Base-by-base conservation (phyloP, 2,113 vertebrate species). In the Vulpes vulpes region DNA sequence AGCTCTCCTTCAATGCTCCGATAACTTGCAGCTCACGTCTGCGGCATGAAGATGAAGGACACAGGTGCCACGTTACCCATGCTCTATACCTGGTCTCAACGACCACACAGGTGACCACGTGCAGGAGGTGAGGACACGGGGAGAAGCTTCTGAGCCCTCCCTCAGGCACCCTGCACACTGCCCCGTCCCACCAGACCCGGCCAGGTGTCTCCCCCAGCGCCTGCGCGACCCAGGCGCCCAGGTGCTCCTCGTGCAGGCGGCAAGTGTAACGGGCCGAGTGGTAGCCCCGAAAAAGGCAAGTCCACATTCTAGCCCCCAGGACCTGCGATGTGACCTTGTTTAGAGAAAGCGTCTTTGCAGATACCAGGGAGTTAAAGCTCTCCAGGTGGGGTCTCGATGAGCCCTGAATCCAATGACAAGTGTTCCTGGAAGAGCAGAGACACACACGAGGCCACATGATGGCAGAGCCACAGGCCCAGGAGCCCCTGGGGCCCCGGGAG, bases 401-500 rank as follows among this genome's bases (percentile, higher is more conserved):
- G 43, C 35, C 51, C 53, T 71, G 32, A 60, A 25, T 30, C 65
- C 55, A 53, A 5, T 2, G 6, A 62, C 15, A 30, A 1, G 19
- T 17, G 17, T 19, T 67, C 55, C 53, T 32, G 23, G 74, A 19
- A 15, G 60, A 27, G 16, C 5, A 51, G 53, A 38, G 53, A 53
- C 62, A 22, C 4, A 27, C 30, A 30, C 8, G 25, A 17, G 23
- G 25, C 15, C 59, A 2, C 5, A 0, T 4, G 64, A 16, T 16
- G 35, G n/a, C 0, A 2, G 59, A 53, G 38, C 74, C 59, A 79
- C 2, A 0, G 19, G 84, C 43, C 8, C 30, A 23, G 55, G n/a
- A 9, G 2, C 2, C 4, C 19, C 74, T 5, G 25, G 62, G 2
- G 3, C 53, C 3, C 78, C 1, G 0, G 59, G 19, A 16, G 65